Evolutionary conservation across 2,113 vertebrate genomes (phyloP).

Genomic region (Hippolais icterina): DNA sequence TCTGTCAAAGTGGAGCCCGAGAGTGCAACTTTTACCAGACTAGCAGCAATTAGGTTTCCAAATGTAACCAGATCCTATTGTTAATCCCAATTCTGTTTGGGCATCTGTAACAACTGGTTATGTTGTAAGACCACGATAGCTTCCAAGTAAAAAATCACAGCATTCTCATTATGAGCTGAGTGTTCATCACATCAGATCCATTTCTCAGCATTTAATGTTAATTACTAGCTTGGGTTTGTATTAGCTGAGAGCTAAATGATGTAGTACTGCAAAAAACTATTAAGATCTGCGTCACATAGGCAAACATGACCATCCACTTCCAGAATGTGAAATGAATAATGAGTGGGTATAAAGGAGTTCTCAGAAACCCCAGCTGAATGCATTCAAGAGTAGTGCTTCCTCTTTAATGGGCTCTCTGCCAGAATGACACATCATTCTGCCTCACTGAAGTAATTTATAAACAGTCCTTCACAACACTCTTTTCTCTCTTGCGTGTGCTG

Average conservation of each 20-base stretch:
- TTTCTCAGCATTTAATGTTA: conserved; percentile 70
- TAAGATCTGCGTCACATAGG: conserved; percentile 64
- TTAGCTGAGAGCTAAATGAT: conserved; percentile 71
- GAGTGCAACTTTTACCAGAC: conserved; percentile 22
- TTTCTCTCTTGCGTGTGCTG: background rate
- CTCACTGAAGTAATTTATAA: conserved; percentile 66
- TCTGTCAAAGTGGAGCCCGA: background rate
- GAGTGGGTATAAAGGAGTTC: conserved; percentile 67
- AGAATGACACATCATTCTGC: conserved; percentile 68
- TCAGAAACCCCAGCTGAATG: conserved; percentile 69
- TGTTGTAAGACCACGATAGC: conserved; percentile 16
- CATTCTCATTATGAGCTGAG: conserved; percentile 50
- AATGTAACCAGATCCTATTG: conserved; percentile 39
- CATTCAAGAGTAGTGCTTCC: conserved; percentile 62
- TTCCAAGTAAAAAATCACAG: conserved; percentile 58
- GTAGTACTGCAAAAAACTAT: conserved; percentile 63
- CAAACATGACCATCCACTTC: conserved; percentile 68
- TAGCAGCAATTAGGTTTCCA: conserved; percentile 26
- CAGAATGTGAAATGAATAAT: conserved; percentile 75
- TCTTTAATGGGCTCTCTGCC: conserved; percentile 69
- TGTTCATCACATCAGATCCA: conserved; percentile 64
- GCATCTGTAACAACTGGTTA: conserved; percentile 39
- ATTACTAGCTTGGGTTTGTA: conserved; percentile 67
- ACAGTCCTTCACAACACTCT: conserved; percentile 51
- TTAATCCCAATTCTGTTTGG: conserved; percentile 38